Evolutionary conservation across 2,797 vertebrate species (phyloP), one percentile per base, ranked within the genome.

Genomic region (Varecia variegata): DNA sequence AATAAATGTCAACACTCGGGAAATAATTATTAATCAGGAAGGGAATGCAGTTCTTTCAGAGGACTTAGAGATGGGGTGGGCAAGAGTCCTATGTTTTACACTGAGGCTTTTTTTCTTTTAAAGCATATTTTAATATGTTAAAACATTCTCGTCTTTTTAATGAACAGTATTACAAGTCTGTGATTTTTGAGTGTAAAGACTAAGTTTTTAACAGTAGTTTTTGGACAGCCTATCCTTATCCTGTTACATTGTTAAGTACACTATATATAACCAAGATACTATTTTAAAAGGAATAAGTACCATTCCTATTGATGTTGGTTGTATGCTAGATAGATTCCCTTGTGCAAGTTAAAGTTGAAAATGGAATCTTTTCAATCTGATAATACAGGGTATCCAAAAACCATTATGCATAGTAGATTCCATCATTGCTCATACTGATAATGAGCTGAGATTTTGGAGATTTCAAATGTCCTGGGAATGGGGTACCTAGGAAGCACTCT

Each of bases 11-110:
- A 91, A 23, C 54, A 80, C 27, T 95, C 27, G 70, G 83, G 71
- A 91, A 94, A 87, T 89, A 50, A 81, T 91, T 93, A 90, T 79
- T 95, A 87, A 71, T 67, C 50, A 54, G 17, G 13, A 38, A 94
- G 62, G 40, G 62, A 87, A 71, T 74, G 14, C 0, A 21, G 52
- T 65, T 85, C 38, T 54, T 82, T 82, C 17, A 85, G 73, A 92
- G 23, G 50, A 58, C 52, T 58, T 87, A 38, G 30, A 23, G 7
- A 40, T 85, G 15, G 5, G 43, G 18, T 68, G 11, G 56, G 15
- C 35, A 47, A 20, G n/a, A 71, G 40, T 47, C 27, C 10, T 83
- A 7, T 9, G 3, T 60, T 94, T 94, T 71, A 71, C 12, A 43
- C 27, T 81, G 5, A 79, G 3, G 7, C 27, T 45, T 45, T 32